Conservation (phyloP, 35 echinoderm and acorn worm genomes). For the Eucidaris tribuloides region DNA sequence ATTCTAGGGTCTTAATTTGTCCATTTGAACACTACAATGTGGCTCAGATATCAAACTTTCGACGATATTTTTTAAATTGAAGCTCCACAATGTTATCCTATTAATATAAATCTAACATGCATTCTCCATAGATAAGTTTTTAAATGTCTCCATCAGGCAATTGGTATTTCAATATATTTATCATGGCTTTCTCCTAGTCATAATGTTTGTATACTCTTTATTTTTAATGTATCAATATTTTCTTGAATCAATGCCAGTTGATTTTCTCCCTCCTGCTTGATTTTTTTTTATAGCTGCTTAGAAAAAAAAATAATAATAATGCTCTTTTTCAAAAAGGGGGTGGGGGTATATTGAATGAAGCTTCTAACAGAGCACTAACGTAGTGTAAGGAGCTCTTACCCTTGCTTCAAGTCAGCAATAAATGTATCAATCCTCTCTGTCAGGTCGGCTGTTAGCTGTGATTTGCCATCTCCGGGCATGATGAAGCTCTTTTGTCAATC, state of each 20-base stretch:
- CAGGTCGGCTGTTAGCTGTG: conserved; percentile 33
- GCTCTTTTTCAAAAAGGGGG: neutral
- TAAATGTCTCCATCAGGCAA: no score
- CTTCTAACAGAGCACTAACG: neutral
- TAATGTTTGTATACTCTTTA: neutral
- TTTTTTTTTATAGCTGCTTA: neutral
- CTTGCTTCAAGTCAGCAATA: conserved; percentile 78
- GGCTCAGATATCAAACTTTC: no score
- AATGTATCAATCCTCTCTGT: conserved; percentile 77
- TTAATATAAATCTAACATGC: no score
- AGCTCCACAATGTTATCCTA: no score
- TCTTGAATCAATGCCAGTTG: neutral
- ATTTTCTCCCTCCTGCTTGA: neutral
- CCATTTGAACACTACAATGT: no score
- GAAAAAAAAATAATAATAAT: neutral
- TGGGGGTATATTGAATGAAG: neutral
- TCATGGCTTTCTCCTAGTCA: no score
- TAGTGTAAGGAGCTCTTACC: conserved; percentile 40
- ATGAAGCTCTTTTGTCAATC: neutral
- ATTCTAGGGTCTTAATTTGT: no score
- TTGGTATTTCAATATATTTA: no score
- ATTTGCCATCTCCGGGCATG: conserved; percentile 7
- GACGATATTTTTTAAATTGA: no score
- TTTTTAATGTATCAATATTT: neutral
- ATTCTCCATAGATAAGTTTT: no score